Evolutionary conservation across 2,113 vertebrate species (phyloP).

Genomic region (Speoplatyrhinus poulsoni): DNA sequence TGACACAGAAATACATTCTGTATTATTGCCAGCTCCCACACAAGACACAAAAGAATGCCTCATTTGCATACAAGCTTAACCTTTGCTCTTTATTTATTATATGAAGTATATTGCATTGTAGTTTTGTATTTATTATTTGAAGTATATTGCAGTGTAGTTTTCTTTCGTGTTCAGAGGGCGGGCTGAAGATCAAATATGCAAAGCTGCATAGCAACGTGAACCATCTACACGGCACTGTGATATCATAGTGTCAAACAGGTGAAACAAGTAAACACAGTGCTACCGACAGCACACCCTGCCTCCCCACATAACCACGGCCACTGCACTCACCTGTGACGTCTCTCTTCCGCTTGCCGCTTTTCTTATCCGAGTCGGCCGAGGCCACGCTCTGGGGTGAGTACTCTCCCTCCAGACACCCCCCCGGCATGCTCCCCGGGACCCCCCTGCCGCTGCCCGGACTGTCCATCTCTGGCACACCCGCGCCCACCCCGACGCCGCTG

Average conservation of each 20-base stretch:
- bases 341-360: slow-evolving; percentile 82
- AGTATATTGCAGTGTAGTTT: no score
- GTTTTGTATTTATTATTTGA: no score
- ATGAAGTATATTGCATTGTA: no score
- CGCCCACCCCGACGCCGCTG: slow-evolving; percentile 10
- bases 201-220: no score
- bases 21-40: slow-evolving; percentile 28
- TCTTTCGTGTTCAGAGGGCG: neutral
- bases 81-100: neutral
- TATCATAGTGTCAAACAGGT: no score
- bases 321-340: slow-evolving; percentile 87
- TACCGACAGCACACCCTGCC: neutral
- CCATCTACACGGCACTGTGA: no score
- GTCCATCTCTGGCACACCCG: slow-evolving; percentile 63
- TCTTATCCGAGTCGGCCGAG: slow-evolving; percentile 82
- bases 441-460: slow-evolving; percentile 62
- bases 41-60: neutral
- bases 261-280: neutral
- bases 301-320: slow-evolving; percentile 1
- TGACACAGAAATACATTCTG: slow-evolving; percentile 24
- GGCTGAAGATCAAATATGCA: no score
- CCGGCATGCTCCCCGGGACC: slow-evolving; percentile 57
- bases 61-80: neutral
- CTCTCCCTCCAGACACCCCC: slow-evolving; percentile 74
- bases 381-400: slow-evolving; percentile 76